Evolutionary conservation across 1,140 invertebrate genomes (phyloP).

Genomic region (Zaprionus kolodkinae): DNA sequence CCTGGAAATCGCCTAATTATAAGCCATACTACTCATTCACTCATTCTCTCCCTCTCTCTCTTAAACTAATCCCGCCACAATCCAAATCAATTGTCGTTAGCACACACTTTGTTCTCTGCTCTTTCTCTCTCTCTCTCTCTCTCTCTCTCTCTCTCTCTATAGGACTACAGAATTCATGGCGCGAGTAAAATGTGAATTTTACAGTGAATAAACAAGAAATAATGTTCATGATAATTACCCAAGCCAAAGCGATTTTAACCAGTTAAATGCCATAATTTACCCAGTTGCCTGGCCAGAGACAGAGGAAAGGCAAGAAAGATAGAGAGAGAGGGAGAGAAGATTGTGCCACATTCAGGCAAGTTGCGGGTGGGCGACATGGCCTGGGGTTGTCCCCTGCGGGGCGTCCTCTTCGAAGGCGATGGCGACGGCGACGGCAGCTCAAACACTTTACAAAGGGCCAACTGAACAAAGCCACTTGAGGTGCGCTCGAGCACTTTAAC

Average conservation of each 20-base stretch:
- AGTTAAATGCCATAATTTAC: conserved; percentile 75
- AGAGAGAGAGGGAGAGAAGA: background rate
- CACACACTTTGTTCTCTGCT: conserved; percentile 17
- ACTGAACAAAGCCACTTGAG: conserved; percentile 82
- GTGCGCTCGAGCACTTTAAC: conserved; percentile 80
- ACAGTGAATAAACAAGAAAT: conserved; percentile 79
- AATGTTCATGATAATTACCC: conserved; percentile 79
- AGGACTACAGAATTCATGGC: conserved; percentile 61
- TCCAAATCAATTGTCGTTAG: conserved; percentile 23
- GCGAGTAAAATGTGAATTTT: conserved; percentile 75
- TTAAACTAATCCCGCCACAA: conserved; percentile 14
- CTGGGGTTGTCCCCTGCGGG: conserved; percentile 27
- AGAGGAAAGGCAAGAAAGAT: background rate
- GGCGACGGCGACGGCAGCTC: conserved; percentile 52
- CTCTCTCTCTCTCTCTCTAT: conserved; percentile 29
- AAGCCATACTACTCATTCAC: background rate
- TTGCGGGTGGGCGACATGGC: conserved; percentile 17
- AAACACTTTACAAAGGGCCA: conserved; percentile 77
- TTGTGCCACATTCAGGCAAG: conserved; percentile 28
- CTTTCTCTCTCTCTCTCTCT: background rate
- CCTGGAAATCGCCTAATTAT: background rate
- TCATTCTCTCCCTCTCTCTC: background rate
- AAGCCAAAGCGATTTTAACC: conserved; percentile 72
- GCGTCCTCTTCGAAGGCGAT: conserved; percentile 19
- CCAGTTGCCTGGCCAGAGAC: conserved; percentile 15